Percentiles rank a stretch among this genome's conserved stretches.
phyloP scores from a whole-genome alignment of 2,797 vertebrate genomes.

The Pseudochirops corinnae region DNA sequence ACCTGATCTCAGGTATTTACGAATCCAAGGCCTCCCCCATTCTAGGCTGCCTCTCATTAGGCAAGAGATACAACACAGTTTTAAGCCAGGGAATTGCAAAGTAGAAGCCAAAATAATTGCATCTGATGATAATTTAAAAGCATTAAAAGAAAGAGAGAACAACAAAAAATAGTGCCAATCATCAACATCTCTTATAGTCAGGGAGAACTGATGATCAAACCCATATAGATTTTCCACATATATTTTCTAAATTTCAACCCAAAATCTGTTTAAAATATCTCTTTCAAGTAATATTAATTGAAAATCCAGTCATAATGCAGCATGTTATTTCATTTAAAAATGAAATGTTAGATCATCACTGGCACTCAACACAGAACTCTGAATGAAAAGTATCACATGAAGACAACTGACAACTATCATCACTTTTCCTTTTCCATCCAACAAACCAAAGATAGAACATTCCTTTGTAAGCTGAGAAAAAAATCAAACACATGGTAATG shows the following conservation, averaged over 20 bases:
- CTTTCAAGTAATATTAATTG: not conserved
- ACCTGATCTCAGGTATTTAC: not conserved
- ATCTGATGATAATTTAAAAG: not conserved
- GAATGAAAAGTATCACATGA: not conserved
- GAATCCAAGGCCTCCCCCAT: not conserved
- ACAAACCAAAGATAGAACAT: not conserved
- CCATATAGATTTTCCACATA: not conserved
- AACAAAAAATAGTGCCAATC: not conserved
- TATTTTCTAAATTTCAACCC: not conserved
- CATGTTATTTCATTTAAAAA: not conserved
- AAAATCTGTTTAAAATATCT: not conserved
- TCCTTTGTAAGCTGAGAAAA: constrained; percentile 1
- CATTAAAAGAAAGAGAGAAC: not conserved
- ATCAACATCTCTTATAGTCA: not conserved
- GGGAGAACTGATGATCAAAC: not conserved
- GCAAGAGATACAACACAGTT: not conserved
- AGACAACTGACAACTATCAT: not conserved
- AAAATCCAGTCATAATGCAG: not conserved
- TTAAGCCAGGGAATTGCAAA: not conserved
- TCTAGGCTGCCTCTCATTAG: not conserved
- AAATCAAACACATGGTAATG: not conserved
- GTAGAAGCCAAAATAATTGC: not conserved
- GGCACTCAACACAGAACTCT: not conserved
- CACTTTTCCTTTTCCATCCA: constrained; percentile 2
- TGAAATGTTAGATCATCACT: not conserved